Percentiles rank a stretch among this genome's conserved stretches.
These are phyloP conservation scores for Cremastinae sp. DNA, from an alignment of 2,888 invertebrate species.

Conservation along the genomic window DNA sequence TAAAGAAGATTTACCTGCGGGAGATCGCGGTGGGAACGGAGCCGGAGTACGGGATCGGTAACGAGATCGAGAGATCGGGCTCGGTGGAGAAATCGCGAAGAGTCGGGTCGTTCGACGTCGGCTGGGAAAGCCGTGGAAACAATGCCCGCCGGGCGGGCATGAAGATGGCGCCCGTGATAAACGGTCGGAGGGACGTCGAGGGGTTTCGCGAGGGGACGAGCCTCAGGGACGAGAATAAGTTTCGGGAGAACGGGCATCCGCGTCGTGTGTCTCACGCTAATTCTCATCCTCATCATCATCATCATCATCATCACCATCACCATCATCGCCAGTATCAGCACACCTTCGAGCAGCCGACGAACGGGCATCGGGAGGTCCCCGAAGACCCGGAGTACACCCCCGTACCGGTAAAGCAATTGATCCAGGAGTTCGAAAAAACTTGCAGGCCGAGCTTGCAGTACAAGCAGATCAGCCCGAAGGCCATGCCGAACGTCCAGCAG, in stretches of 20 bases:
- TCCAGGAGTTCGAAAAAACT: slow-evolving; percentile 85
- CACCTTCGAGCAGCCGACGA: slow-evolving; percentile 63
- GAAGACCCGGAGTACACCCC: slow-evolving; percentile 76
- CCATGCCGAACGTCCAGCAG: slow-evolving; percentile 71
- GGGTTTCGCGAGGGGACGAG: slow-evolving; percentile 74
- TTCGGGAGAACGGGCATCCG: slow-evolving; percentile 43
- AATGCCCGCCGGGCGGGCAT: too few relatives aligned
- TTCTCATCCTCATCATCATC: slow-evolving; percentile 44
- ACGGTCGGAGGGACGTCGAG: slow-evolving; percentile 50
- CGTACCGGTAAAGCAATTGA: slow-evolving; percentile 81
- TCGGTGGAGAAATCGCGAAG: slow-evolving; percentile 69
- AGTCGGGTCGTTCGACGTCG: slow-evolving; percentile 65
- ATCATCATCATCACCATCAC: slow-evolving; percentile 40
- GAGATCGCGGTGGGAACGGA: slow-evolving; percentile 78
- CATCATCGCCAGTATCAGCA: slow-evolving; percentile 73
- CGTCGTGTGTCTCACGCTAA: slow-evolving; percentile 46
- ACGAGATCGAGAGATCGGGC: slow-evolving; percentile 44
- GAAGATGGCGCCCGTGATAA: too few relatives aligned
- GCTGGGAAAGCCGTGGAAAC: slow-evolving; percentile 50
- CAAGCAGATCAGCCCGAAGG: slow-evolving; percentile 80
- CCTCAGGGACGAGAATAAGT: slow-evolving; percentile 67
- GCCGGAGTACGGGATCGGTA: slow-evolving; percentile 64
- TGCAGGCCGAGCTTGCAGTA: slow-evolving; percentile 82
- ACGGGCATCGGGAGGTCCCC: slow-evolving; percentile 46
- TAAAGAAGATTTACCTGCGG: slow-evolving; percentile 76